These are phyloP conservation scores for Phenganax subtilis DNA, from an alignment of 92 coral and sea anemone species.

Conservation along the genomic window DNA sequence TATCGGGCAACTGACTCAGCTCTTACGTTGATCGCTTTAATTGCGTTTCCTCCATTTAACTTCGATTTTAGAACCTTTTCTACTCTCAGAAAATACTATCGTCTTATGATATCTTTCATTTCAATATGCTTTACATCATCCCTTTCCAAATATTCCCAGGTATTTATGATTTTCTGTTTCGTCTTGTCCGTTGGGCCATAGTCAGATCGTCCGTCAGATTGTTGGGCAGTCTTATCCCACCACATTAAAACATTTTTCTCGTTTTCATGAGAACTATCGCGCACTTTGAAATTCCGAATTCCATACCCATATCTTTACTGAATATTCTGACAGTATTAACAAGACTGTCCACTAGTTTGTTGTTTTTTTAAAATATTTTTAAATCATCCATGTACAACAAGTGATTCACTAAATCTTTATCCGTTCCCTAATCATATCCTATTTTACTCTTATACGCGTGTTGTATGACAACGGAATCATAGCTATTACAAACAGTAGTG, in stretches of 20 bases:
- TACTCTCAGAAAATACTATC: conserved; percentile 35
- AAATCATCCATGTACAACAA: conserved; percentile 24
- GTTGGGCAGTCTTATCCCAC: not conserved
- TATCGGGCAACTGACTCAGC: conserved; percentile 41
- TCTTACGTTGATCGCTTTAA: conserved; percentile 41
- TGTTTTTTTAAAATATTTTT: conserved; percentile 9
- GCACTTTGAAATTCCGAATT: conserved; percentile 23
- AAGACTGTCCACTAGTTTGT: conserved; percentile 9
- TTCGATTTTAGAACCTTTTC: conserved; percentile 32
- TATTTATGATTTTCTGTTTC: conserved; percentile 33
- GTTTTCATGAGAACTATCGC: conserved; percentile 24
- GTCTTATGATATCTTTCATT: conserved; percentile 37
- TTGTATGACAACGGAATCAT: not conserved
- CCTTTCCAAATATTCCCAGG: not conserved
- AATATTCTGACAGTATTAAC: conserved; percentile 1
- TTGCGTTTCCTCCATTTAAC: conserved; percentile 34
- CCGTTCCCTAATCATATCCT: not conserved
- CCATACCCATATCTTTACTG: conserved; percentile 21
- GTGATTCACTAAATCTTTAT: not conserved
- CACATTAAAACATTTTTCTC: conserved; percentile 26
- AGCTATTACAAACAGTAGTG: conserved; percentile 10
- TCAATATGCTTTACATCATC: not conserved
- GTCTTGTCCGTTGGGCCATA: too few relatives aligned
- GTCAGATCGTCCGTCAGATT: too few relatives aligned
- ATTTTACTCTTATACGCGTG: not conserved